phyloP scores from a whole-genome alignment of 2,888 invertebrate species.

The Drosophila ustulata region DNA sequence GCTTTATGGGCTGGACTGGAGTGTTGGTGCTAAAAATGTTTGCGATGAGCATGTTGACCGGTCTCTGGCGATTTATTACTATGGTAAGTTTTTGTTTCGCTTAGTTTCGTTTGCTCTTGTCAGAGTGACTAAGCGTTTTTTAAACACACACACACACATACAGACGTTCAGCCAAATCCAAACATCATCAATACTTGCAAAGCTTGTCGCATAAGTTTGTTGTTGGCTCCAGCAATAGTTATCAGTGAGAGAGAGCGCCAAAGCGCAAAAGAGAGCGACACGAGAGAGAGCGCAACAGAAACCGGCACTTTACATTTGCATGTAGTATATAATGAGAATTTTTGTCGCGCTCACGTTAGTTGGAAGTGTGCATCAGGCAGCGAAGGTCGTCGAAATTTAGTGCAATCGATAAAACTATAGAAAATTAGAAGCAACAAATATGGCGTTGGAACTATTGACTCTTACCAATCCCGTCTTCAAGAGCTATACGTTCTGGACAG shows the following conservation, averaged over 20 bases:
- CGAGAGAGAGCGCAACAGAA: not conserved
- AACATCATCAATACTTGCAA: not conserved
- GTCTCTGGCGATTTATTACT: constrained; percentile 82
- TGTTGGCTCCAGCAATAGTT: constrained; percentile 2
- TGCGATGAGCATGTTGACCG: constrained; percentile 83
- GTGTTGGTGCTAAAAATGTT: constrained; percentile 84
- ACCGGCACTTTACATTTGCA: constrained; percentile 30
- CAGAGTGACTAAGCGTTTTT: constrained; percentile 50
- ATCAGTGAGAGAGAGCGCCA: constrained; percentile 6
- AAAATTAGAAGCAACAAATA: constrained; percentile 31
- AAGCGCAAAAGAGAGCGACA: not conserved
- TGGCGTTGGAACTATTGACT: constrained; percentile 71
- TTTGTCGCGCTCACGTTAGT: constrained; percentile 30
- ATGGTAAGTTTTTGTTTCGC: constrained; percentile 67
- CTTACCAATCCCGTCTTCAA: constrained; percentile 83
- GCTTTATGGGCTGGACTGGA: constrained; percentile 83
- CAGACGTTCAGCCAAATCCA: too few species aligned
- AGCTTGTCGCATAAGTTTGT: constrained; percentile 3
- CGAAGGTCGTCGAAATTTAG: constrained; percentile 1
- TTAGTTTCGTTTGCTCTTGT: constrained; percentile 24
- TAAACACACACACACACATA: not conserved
- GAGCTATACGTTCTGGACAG: constrained; percentile 85
- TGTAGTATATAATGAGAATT: constrained; percentile 20
- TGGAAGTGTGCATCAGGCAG: constrained; percentile 24
- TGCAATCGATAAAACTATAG: not conserved